A percentile compares a stretch with the other conserved stretches of the same genome.
phyloP scores from a whole-genome alignment of 1,140 invertebrate species.

The Caligus rogercresseyi region DNA sequence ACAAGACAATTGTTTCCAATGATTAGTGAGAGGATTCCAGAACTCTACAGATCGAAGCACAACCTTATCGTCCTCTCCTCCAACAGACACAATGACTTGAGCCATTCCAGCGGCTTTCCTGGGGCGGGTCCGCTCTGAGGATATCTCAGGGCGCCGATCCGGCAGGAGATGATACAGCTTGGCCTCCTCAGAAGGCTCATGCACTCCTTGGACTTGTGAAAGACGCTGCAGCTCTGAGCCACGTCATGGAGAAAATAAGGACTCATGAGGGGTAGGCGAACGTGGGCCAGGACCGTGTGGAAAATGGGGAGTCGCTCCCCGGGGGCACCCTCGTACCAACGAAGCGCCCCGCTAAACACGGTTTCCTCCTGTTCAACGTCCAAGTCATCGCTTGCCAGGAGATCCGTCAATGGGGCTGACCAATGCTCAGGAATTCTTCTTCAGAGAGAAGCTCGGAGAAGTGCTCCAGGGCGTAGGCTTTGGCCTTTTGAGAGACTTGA shows the following conservation, averaged over 20 bases:
- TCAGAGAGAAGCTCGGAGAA: slow-evolving; percentile 27
- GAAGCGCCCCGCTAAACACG: slow-evolving; percentile 36
- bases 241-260: slow-evolving; percentile 41
- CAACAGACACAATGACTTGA: slow-evolving; percentile 37
- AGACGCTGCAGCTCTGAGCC: slow-evolving; percentile 30
- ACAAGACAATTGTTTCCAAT: slow-evolving; percentile 31
- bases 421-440: slow-evolving; percentile 35
- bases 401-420: slow-evolving; percentile 33
- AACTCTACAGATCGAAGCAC: slow-evolving; percentile 37
- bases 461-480: slow-evolving; percentile 29
- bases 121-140: slow-evolving; percentile 28
- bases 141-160: slow-evolving; percentile 32
- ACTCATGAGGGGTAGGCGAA: slow-evolving; percentile 37
- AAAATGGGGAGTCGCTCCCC: slow-evolving; percentile 24
- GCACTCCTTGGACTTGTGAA: slow-evolving; percentile 26
- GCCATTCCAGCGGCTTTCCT: slow-evolving; percentile 26
- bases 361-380: slow-evolving; percentile 37
- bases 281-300: slow-evolving; percentile 34
- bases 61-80: slow-evolving; percentile 40
- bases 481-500: slow-evolving; percentile 33
- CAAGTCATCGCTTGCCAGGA: slow-evolving; percentile 37
- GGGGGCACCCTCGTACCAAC: slow-evolving; percentile 34
- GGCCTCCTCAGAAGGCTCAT: slow-evolving; percentile 34
- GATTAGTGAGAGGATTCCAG: slow-evolving; percentile 31
- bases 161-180: slow-evolving; percentile 35